Evolutionary conservation across 2,888 invertebrate species (phyloP), one percentile per base, ranked within the genome.

Genomic region (Arenicola marina): DNA sequence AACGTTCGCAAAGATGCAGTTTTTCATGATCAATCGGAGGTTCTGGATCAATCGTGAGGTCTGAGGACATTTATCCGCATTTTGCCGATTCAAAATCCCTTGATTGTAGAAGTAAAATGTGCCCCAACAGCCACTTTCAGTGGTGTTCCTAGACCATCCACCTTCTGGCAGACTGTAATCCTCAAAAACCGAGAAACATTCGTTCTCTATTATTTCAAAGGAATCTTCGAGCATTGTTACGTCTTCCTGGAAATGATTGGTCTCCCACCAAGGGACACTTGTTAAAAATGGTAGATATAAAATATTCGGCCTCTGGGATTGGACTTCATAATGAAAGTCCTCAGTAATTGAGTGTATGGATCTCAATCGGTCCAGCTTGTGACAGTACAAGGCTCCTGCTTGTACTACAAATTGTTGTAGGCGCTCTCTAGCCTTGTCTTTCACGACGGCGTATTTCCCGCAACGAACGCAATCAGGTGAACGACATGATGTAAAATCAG

Each of bases 1-100:
- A 18, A 74, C 78, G 73, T 80, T 78, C 32, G 78, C 78, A 72
- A 82, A 82, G n/a, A 79, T 63, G 67, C 73, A 76, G 7, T 68
- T 65, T 15, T 34, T 61, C 77, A 81, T 77, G n/a, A 73, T 60
- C n/a, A 65, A 65, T 4, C 73, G 65, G 34, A 79, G 57, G 21
- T 63, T 61, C 29, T 67, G 55, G 4, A 79, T 56, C 26, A 76
- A 38, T 24, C 67, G 57, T 58, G 72, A 68, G 4, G 80, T 80
- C 15, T 71, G 51, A 29, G 79, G 78, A 67, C 78, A 80, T 1
- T 66, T 32, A 2, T 62, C 53, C 28, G 69, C 70, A 59, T 77
- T 79, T 33, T 72, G 65, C 43, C 66, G 54, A 3, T 73, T 51
- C 26, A 65, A 51, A 4, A 57, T 56, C 1, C 82, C 82, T 62